phyloP scores from a whole-genome alignment of 2,797 vertebrate genomes.

The Danionella dracula region DNA sequence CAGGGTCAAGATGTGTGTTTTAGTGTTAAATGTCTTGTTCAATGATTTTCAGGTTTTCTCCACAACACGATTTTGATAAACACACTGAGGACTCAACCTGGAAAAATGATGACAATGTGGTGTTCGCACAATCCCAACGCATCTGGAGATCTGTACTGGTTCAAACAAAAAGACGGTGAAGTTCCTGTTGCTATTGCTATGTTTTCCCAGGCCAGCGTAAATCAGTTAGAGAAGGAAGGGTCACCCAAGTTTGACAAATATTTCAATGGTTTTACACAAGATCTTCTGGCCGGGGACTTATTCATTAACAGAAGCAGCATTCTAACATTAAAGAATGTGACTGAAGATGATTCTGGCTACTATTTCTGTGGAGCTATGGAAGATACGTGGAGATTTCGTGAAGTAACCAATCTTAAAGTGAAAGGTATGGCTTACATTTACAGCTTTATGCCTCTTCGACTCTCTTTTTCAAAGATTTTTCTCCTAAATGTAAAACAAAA shows the following conservation, averaged over 20 bases:
- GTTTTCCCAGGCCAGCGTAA: background rate
- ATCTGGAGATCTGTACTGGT: background rate
- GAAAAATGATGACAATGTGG: background rate
- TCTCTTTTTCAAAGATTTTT: background rate
- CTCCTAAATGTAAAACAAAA: too few relatives aligned
- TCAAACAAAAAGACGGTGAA: background rate
- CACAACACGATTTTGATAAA: background rate
- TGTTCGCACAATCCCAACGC: background rate
- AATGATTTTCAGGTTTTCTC: too few relatives aligned
- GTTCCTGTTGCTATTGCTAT: background rate
- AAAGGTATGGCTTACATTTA: background rate
- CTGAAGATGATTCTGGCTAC: background rate
- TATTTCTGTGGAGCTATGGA: background rate
- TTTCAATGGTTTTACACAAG: background rate
- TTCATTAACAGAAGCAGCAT: background rate
- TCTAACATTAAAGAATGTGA: background rate
- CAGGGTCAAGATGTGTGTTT: background rate
- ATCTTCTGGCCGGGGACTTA: background rate
- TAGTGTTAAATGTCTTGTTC: background rate
- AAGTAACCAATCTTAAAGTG: background rate
- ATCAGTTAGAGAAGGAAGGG: fast-evolving
- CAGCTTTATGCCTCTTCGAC: background rate
- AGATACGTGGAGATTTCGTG: background rate
- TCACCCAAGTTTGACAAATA: background rate
- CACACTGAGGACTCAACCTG: background rate